phyloP scores from a whole-genome alignment of 2,113 vertebrate genomes.

The Cricetomys ansorgei region DNA sequence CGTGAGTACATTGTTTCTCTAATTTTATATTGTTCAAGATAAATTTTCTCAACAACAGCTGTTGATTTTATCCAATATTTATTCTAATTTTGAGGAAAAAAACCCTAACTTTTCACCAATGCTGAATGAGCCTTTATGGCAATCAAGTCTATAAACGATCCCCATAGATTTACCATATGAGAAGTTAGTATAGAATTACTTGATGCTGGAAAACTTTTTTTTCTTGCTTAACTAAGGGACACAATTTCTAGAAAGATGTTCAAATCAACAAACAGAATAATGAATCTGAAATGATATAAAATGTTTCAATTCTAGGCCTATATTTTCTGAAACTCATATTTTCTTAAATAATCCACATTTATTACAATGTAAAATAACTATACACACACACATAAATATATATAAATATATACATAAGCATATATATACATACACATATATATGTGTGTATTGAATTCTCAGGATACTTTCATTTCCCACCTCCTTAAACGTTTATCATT shows the following conservation, averaged over 20 bases:
- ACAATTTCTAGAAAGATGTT: background rate
- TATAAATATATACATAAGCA: too few species aligned
- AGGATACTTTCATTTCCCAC: background rate
- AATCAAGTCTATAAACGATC: background rate
- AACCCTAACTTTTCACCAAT: background rate
- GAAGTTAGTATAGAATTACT: background rate
- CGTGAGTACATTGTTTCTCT: constrained; percentile 82
- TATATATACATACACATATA: background rate
- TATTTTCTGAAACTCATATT: background rate
- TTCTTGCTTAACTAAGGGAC: background rate
- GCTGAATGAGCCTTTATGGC: background rate
- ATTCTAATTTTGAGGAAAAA: background rate
- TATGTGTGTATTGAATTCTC: background rate
- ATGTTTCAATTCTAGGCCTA: background rate
- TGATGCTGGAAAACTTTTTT: too few species aligned
- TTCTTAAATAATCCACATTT: background rate
- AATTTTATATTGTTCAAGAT: fast-evolving
- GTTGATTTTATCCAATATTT: too few species aligned
- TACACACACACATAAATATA: too few species aligned
- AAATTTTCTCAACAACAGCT: background rate
- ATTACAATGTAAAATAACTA: background rate
- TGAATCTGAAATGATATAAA: background rate
- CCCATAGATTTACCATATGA: background rate
- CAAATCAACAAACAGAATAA: background rate
- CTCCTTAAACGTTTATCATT: background rate